A percentile compares a stretch with the other conserved stretches of the same genome.
phyloP scores from a whole-genome alignment of 2,113 vertebrate species.

The Xiphias gladius region DNA sequence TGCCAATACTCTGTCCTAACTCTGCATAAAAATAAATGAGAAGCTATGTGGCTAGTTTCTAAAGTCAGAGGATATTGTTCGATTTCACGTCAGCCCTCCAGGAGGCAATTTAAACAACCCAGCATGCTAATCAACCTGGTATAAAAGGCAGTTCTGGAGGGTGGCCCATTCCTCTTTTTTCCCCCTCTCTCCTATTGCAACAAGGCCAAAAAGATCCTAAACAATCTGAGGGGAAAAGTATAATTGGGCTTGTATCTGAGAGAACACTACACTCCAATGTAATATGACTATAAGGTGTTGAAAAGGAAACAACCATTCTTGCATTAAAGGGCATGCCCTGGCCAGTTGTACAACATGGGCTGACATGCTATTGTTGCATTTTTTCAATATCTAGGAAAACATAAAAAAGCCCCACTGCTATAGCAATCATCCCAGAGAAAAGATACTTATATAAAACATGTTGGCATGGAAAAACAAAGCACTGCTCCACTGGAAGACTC shows the following conservation, averaged over 20 bases:
- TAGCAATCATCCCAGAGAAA: conserved; percentile 3
- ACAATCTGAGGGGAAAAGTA: conserved; percentile 50
- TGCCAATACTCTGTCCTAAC: conserved; percentile 74
- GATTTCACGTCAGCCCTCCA: conserved; percentile 80
- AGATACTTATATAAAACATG: not conserved
- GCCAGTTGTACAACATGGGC: not conserved
- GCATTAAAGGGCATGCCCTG: conserved; percentile 17
- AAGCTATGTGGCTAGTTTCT: conserved; percentile 76
- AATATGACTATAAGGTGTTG: conserved; percentile 44
- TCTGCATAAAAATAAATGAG: conserved; percentile 85
- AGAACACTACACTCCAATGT: conserved; percentile 56
- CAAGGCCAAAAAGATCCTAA: conserved; percentile 56
- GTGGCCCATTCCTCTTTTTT: conserved; percentile 56
- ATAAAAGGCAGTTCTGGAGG: conserved; percentile 72
- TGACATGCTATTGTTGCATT: conserved; percentile 6
- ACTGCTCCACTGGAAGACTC: not conserved
- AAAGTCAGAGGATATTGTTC: conserved; percentile 83
- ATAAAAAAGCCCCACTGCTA: not conserved
- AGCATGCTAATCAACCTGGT: conserved; percentile 82
- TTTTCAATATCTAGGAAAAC: conserved; percentile 19
- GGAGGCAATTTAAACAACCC: conserved; percentile 84
- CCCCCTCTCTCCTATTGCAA: conserved; percentile 48
- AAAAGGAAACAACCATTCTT: conserved; percentile 41
- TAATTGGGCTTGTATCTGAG: conserved; percentile 52
- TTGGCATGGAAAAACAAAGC: conserved; percentile 7